These are phyloP conservation scores for Zaprionus nigranus DNA, from an alignment of 1,140 invertebrate species.

Conservation along the genomic window DNA sequence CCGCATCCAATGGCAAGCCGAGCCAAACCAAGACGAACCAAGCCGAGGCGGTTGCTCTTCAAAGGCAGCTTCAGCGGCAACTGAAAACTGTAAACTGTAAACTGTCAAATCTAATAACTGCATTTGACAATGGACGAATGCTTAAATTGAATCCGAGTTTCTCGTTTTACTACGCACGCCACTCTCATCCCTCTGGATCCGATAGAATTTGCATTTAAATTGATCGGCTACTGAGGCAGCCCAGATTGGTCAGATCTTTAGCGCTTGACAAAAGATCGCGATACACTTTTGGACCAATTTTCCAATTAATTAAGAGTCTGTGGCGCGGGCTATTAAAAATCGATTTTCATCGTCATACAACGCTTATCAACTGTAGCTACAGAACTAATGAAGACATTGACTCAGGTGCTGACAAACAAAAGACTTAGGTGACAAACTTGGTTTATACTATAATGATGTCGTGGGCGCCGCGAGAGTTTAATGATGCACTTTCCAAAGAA, in stretches of 20 bases:
- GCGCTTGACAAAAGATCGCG: slow-evolving; percentile 56
- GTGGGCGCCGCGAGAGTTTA: slow-evolving; percentile 37
- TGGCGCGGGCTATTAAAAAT: slow-evolving; percentile 72
- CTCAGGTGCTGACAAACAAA: slow-evolving; percentile 67
- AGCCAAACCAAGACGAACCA: not conserved
- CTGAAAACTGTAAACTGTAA: slow-evolving; percentile 52
- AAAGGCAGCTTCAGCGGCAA: slow-evolving; percentile 56
- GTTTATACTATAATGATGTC: slow-evolving; percentile 27
- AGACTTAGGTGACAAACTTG: slow-evolving; percentile 76
- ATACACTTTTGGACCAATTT: slow-evolving; percentile 35
- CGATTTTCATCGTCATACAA: slow-evolving; percentile 58
- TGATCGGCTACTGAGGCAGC: slow-evolving; percentile 57
- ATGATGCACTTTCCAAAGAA: no score
- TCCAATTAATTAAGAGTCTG: slow-evolving; percentile 70
- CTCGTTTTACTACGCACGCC: slow-evolving; percentile 70
- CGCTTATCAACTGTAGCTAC: slow-evolving; percentile 47
- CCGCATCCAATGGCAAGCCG: slow-evolving; percentile 13
- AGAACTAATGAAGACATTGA: slow-evolving; percentile 69
- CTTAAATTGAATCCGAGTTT: slow-evolving; percentile 66
- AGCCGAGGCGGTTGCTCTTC: slow-evolving; percentile 44
- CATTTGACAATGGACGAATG: slow-evolving; percentile 69
- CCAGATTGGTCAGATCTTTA: slow-evolving; percentile 22
- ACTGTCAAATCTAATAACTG: slow-evolving; percentile 83
- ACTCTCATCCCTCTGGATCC: slow-evolving; percentile 55
- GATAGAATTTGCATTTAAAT: slow-evolving; percentile 71